Evolutionary conservation across 1,140 invertebrate species (phyloP), one percentile per base, ranked within the genome.

Genomic region (Drosophila melanica): DNA sequence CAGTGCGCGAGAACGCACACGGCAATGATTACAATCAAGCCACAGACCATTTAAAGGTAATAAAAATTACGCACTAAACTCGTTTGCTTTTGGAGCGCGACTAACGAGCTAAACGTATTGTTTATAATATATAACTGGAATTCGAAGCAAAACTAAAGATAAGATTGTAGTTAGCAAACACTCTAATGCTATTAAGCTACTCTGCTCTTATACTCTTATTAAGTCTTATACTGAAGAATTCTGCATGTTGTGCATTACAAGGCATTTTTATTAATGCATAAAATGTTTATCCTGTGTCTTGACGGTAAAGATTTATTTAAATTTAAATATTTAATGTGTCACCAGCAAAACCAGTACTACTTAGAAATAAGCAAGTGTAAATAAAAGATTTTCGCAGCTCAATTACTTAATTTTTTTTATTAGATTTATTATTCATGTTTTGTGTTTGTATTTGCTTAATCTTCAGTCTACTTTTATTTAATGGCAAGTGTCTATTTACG

Each of bases 1-100:
- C 81, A 84, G 18, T 69, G 60, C 0, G 66, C 0, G 12, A 86
- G 16, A 23, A 74, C 51, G 23, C 44, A 47, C 4, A 75, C 3
- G 0, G 37, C 57, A 14, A 85, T 37, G 5, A 77, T 16, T 2
- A 79, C 16, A 51, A 30, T 16, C 30, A 11, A 37, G 41, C 9
- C 27, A 16, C n/a, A n/a, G 27, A 72, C 11, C 69, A 72, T 72
- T 18, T 41, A 6, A 9, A 11, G 12, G 1, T 11, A 20, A 11
- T 20, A 2, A n/a, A 7, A 58, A 9, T 0, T 4, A 14, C 57
- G 37, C 37, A 39, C 62, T 57, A 11, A 51, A 37, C 53, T 58
- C 11, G 45, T n/a, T 12, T 14, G 63, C 2, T 58, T 58, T 30
- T 30, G 51, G 30, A 44, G 47, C 59, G 18, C 27, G 16, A 68